Base-by-base conservation (phyloP, 2,797 vertebrate species). In the Alosa sapidissima region DNA sequence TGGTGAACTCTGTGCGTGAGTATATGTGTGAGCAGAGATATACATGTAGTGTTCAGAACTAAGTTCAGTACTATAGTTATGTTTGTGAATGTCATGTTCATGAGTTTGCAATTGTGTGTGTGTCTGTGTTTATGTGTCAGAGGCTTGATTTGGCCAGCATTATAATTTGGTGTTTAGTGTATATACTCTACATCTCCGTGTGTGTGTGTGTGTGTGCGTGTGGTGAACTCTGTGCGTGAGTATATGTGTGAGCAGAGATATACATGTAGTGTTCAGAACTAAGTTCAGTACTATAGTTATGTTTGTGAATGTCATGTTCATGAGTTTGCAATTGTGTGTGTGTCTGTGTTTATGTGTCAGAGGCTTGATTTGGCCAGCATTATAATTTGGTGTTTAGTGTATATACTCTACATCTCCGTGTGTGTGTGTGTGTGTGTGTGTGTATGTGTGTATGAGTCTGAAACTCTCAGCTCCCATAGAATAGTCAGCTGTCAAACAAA, bases 21-120 rank as follows among this genome's bases (percentile, higher is more conserved):
- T 62, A 21, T 62, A 21, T 83, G 84, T 81, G 90, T 85, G 49
- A 83, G 68, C 85, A 41, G 41, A 41, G 41, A 41, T n/a, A n/a
- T n/a, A n/a, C n/a, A n/a, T 41, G 41, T 41, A 1, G 41, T 41
- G 41, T 41, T 41, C 41, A 41, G 41, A 41, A 41, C 41, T 41
- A 41, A 41, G 41, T 41, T 41, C 4, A 41, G 41, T 41, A 41
- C 41, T 41, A 41, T 41, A 41, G 47, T 83, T n/a, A 28, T 28
- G 28, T 28, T 84, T 81, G 90, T 85, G 49, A 83, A 65, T 86
- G 88, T 89, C 89, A 91, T 90, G 83, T 81, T 51, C 62, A 75
- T 86, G 83, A 81, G 86, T 58, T 16, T 24, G 60, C 7, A 21
- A 24, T n/a, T 28, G n/a, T 62, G 60, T 62, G 60, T 62, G 60